Conservation (phyloP, 2,888 invertebrate species). For the Halictus ligatus region DNA sequence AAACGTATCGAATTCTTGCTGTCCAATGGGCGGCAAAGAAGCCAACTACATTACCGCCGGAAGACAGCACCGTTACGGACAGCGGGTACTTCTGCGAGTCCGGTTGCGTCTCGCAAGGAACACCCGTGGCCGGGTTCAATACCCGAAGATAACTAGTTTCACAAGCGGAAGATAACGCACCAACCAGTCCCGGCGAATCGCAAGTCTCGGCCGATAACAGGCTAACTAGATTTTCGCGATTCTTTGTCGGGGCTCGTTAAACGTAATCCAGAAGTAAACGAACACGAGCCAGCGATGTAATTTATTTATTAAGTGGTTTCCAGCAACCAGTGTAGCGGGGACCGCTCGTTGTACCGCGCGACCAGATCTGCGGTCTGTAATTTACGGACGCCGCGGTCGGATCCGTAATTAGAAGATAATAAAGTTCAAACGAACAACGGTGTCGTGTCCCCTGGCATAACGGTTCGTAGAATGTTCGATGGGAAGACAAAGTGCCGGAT, state of each 20-base stretch:
- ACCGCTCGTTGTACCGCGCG: conserved; percentile 30
- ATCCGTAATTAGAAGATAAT: conserved; percentile 52
- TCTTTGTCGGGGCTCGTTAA: conserved; percentile 29
- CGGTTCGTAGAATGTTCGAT: conserved; percentile 39
- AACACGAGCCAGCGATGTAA: conserved; percentile 30
- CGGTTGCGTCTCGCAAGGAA: conserved; percentile 24
- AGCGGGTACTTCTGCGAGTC: conserved; percentile 69
- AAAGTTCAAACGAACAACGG: conserved; percentile 31
- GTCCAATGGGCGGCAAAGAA: conserved; percentile 68
- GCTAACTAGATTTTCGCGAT: neutral
- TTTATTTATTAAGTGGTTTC: conserved; percentile 54
- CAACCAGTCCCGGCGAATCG: conserved; percentile 7
- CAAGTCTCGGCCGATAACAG: conserved; percentile 48
- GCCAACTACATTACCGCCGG: conserved; percentile 77
- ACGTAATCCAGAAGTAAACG: conserved; percentile 28
- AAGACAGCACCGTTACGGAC: conserved; percentile 72
- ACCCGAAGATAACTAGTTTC: conserved; percentile 54
- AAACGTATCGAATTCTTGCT: neutral
- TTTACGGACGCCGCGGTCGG: conserved; percentile 37
- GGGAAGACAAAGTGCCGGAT: conserved; percentile 18
- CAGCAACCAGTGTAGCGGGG: conserved; percentile 43
- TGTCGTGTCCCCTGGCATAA: conserved; percentile 33
- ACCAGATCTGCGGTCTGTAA: conserved; percentile 39
- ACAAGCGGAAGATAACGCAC: conserved; percentile 24
- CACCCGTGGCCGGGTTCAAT: conserved; percentile 25